A percentile compares a stretch with the other conserved stretches of the same genome.
phyloP scores from a whole-genome alignment of 2,113 vertebrate genomes.

The Isurus oxyrinchus region DNA sequence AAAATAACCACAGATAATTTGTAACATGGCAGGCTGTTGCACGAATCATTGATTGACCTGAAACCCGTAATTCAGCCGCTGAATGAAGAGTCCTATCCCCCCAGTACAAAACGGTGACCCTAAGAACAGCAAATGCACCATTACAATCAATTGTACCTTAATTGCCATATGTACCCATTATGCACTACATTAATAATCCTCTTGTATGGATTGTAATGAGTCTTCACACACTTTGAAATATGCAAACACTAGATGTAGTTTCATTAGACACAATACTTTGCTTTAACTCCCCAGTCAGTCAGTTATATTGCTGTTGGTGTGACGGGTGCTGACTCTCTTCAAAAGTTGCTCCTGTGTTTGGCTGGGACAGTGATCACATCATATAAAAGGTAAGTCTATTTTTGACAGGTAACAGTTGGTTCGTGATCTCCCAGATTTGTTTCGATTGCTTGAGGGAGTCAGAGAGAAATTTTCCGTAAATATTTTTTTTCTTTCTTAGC shows the following conservation, averaged over 20 bases:
- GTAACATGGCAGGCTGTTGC: no score
- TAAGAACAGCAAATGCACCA: background rate
- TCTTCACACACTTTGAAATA: no score
- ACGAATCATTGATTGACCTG: background rate
- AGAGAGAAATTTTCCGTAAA: background rate
- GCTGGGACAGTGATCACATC: background rate
- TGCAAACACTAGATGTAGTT: background rate
- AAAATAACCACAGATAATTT: background rate
- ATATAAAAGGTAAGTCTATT: no score
- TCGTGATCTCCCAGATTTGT: background rate
- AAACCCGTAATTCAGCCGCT: background rate
- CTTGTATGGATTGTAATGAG: background rate
- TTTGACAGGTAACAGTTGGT: no score
- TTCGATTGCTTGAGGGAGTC: background rate
- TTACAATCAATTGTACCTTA: background rate
- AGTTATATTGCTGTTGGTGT: background rate
- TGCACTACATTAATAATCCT: background rate
- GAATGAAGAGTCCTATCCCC: background rate
- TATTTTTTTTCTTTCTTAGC: background rate
- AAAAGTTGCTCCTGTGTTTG: background rate
- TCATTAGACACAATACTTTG: background rate
- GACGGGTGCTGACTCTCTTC: background rate
- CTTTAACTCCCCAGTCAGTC: background rate
- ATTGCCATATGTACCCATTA: background rate
- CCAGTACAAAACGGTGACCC: background rate